phyloP scores from a whole-genome alignment of 2,113 vertebrate genomes.

The Pteropus alecto region DNA sequence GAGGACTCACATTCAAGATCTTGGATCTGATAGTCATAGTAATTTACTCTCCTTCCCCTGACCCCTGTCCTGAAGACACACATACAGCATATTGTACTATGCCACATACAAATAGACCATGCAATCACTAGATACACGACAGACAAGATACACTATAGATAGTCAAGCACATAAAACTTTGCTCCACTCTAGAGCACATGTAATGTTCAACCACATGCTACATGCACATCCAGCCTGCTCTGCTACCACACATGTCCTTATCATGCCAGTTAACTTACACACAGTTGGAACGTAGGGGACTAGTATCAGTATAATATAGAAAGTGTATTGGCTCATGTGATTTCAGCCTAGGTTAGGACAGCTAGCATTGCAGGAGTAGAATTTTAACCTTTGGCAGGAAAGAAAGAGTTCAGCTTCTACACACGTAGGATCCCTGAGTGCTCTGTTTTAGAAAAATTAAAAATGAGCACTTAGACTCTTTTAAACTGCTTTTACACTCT shows the following conservation, averaged over 20 bases:
- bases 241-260: not conserved
- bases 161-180: not conserved
- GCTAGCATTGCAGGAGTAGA: not conserved
- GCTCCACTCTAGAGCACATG: not conserved
- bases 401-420: not conserved
- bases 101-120: not conserved
- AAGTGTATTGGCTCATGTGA: not conserved
- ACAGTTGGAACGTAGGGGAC: not conserved
- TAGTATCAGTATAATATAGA: not conserved
- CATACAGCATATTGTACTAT: too few species aligned
- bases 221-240: not conserved
- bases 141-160: not conserved
- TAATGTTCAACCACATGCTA: rapidly evolving
- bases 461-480: not conserved
- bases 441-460: not conserved
- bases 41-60: not conserved
- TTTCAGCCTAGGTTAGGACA: not conserved
- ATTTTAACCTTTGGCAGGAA: not conserved
- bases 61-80: not conserved
- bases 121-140: not conserved
- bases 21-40: not conserved
- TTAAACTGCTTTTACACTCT: not conserved
- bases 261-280: not conserved
- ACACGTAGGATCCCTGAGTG: too few species aligned
- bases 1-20: rapidly evolving